Conservation (phyloP, 35 echinoderm and acorn worm genomes). For the Chiridota heheva region DNA sequence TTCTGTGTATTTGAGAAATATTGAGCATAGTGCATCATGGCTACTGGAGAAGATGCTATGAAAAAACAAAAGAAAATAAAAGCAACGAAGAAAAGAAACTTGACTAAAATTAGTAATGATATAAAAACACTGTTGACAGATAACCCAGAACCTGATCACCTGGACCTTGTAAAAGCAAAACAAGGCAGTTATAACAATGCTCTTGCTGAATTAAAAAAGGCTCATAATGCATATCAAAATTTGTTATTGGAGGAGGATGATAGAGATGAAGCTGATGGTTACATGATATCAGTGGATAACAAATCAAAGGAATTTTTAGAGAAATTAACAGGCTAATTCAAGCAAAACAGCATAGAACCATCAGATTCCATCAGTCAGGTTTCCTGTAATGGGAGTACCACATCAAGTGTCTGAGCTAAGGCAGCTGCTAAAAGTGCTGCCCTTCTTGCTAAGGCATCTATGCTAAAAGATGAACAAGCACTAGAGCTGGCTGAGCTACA, state of each 20-base stretch:
- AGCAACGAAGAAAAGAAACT: neutral
- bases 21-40: neutral
- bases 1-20: neutral
- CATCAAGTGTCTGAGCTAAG: neutral
- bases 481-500: slow-evolving; percentile 27
- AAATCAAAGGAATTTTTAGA: neutral
- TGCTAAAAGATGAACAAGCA: neutral
- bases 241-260: neutral
- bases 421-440: slow-evolving; percentile 15
- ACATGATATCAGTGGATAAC: neutral
- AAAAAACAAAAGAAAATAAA: neutral
- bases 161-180: neutral
- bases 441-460: slow-evolving; percentile 12
- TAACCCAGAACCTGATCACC: neutral
- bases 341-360: neutral
- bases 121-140: neutral
- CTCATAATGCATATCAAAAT: neutral
- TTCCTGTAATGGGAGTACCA: too few relatives aligned
- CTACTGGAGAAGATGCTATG: neutral
- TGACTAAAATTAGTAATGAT: neutral
- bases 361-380: neutral
- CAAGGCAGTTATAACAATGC: neutral
- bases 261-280: neutral
- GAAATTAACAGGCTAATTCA: neutral
- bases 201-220: neutral